These are phyloP conservation scores for Motacilla alba DNA, from an alignment of 2,113 vertebrate species.

Conservation along the genomic window DNA sequence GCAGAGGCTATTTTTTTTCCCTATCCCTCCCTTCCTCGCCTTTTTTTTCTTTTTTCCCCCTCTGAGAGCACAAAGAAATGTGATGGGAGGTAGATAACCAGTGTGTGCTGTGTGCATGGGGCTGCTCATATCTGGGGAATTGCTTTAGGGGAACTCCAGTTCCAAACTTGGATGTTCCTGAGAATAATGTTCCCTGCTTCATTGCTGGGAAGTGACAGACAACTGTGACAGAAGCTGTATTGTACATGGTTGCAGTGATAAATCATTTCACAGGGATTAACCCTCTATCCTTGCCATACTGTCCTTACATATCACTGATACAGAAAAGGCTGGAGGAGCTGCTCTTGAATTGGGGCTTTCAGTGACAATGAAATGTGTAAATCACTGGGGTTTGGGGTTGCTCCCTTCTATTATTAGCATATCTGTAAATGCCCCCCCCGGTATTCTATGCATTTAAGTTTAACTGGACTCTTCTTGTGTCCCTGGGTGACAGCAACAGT, in stretches of 20 bases:
- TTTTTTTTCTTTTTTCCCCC: not conserved
- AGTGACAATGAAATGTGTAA: not conserved
- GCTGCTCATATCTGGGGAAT: not conserved
- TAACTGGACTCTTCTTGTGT: not conserved
- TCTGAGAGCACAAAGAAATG: not conserved
- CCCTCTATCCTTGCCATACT: not conserved
- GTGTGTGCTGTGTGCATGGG: not conserved
- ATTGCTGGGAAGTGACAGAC: not conserved
- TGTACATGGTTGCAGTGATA: not conserved
- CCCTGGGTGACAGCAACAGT: not conserved
- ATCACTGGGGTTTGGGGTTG: not conserved
- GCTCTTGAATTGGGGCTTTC: not conserved
- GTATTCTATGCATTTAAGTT: not conserved
- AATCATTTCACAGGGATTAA: not conserved
- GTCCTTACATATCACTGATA: not conserved
- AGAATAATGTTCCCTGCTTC: not conserved
- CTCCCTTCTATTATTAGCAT: not conserved
- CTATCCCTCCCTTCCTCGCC: not conserved
- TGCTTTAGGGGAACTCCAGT: not conserved
- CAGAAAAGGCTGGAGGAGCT: not conserved
- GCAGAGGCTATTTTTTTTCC: not conserved
- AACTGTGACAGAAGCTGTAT: not conserved
- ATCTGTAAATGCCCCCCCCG: not conserved
- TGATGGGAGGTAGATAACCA: not conserved
- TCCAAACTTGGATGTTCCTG: not conserved